Percentiles rank a stretch among this genome's conserved stretches.
phyloP scores from a whole-genome alignment of 2,113 vertebrate species.

The Tetraodon nigroviridis region DNA sequence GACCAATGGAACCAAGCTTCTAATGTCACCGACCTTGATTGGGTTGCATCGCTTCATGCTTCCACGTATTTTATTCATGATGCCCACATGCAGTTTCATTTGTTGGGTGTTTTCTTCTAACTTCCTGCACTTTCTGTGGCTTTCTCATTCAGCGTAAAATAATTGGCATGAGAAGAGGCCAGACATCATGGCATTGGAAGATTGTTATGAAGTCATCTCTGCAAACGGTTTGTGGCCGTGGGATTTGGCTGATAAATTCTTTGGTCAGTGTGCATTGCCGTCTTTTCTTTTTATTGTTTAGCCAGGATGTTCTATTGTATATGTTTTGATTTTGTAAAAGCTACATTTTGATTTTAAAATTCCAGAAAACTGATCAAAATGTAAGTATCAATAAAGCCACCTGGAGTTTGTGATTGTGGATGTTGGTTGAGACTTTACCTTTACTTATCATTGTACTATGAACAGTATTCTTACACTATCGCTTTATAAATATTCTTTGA shows the following conservation, averaged over 20 bases:
- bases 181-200: constrained; percentile 60
- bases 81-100: not conserved
- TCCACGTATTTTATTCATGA: not conserved
- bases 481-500: too few species aligned
- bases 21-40: not conserved
- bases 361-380: not conserved
- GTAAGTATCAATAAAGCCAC: constrained; percentile 29
- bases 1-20: constrained; percentile 58
- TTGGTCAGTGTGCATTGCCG: constrained; percentile 57
- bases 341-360: not conserved
- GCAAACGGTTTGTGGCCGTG: constrained; percentile 80
- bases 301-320: not conserved
- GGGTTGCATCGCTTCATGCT: not conserved
- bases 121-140: not conserved
- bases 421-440: too few species aligned
- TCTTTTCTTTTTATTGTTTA: constrained; percentile 17
- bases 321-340: not conserved
- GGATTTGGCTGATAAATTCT: constrained; percentile 82
- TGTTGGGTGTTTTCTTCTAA: not conserved
- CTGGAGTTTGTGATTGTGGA: not conserved
- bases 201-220: constrained; percentile 86
- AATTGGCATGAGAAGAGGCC: not conserved
- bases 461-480: too few species aligned
- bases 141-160: not conserved
- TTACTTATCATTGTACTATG: too few species aligned